Evolutionary conservation across 2,888 invertebrate genomes (phyloP), one percentile per base, ranked within the genome.

Genomic region (Cosmia trapezina): DNA sequence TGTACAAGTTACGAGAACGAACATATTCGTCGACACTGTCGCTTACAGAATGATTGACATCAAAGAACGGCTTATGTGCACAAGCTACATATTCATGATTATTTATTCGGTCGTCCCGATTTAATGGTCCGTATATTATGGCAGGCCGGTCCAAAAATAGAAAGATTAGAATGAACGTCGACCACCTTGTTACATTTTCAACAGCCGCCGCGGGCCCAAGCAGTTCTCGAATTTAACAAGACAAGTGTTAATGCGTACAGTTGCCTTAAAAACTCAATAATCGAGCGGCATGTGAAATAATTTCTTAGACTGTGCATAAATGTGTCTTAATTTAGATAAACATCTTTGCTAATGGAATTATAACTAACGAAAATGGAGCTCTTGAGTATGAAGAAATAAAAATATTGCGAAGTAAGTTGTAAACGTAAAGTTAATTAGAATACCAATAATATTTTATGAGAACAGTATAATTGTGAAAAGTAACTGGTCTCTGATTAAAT

Each of bases 141-240:
- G 85, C 79, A 56, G 73, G 78, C 80, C 84, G 82, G 71, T 83
- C 91, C 91, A 83, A 91, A 93, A 92, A 90, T 90, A 93, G 90
- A 91, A 88, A 90, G 90, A 92, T 91, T 91, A 91, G 88, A 89
- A 83, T 81, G 86, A 87, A 76, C 78, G 84, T 87, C 60, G 89
- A 88, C 90, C 87, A 90, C 92, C 93, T 93, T 89, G 93, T 90
- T 90, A 92, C 91, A 91, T 88, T 91, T 92, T 83, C 83, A 87
- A 86, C 69, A 68, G 53, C 78, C 79, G 87, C 87, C 84, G 70
- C 81, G 72, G 87, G 87, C 86, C 69, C 81, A 51, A 81, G 81
- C 82, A 49, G 65, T 70, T 43, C 67, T 62, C 60, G 59, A 62
- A 68, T 62, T 59, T n/a, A n/a, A n/a, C n/a, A n/a, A n/a, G 62